Evolutionary conservation across 2,113 vertebrate species (phyloP).

Genomic region (Crotalus helleri): DNA sequence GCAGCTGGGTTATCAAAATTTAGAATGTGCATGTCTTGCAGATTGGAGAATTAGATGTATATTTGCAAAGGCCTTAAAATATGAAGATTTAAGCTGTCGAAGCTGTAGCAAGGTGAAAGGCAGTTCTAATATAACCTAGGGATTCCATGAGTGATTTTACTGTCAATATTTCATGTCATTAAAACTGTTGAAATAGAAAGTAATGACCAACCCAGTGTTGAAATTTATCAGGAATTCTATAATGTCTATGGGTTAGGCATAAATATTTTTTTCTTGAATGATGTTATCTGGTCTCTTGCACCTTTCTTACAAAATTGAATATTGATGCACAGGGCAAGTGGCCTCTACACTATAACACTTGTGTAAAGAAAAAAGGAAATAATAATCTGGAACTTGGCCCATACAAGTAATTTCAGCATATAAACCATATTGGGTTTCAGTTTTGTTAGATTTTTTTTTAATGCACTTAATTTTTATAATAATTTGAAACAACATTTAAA

Average conservation of each 20-base stretch:
- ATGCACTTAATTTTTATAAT: background rate
- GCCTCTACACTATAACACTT: background rate
- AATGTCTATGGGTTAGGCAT: background rate
- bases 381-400: background rate
- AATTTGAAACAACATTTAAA: background rate
- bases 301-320: background rate
- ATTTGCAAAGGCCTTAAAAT: background rate
- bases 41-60: background rate
- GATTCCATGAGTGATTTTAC: background rate
- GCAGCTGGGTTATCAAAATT: background rate
- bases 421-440: background rate
- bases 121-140: background rate
- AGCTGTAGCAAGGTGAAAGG: background rate
- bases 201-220: background rate
- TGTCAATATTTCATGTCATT: background rate
- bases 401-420: background rate
- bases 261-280: background rate
- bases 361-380: background rate
- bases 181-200: slow-evolving; percentile 7
- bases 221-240: background rate
- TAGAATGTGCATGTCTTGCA: background rate
- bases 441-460: background rate
- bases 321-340: background rate
- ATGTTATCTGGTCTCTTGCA: background rate
- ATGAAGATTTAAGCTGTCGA: background rate